phyloP scores from a whole-genome alignment of 1,140 invertebrate genomes.

The Uloborus diversus region DNA sequence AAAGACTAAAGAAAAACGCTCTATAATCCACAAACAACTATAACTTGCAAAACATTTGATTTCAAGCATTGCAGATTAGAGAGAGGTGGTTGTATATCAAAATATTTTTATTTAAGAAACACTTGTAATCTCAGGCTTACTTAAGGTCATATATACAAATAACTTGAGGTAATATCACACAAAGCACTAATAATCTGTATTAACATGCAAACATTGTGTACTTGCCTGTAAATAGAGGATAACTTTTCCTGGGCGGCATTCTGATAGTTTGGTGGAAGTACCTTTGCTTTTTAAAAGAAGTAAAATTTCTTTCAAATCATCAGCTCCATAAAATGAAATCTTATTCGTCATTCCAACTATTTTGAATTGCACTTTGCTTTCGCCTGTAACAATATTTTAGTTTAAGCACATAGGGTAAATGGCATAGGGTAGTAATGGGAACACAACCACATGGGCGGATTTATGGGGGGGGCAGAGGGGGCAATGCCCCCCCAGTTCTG shows the following conservation, averaged over 20 bases:
- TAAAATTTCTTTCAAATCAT: conserved; percentile 63
- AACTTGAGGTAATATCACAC: neutral
- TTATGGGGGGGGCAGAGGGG: no score
- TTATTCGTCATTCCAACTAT: conserved; percentile 59
- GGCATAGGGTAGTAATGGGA: no score
- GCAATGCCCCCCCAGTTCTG: no score
- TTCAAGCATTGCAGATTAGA: no score
- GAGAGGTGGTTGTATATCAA: no score
- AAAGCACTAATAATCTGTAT: neutral
- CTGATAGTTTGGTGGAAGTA: neutral
- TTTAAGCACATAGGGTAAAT: no score
- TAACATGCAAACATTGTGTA: neutral
- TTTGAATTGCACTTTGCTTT: conserved; percentile 49
- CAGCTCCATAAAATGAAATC: conserved; percentile 62
- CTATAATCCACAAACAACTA: neutral
- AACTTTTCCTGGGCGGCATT: conserved; percentile 39
- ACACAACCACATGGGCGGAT: no score
- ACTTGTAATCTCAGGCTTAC: neutral
- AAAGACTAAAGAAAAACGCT: no score
- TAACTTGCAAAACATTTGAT: neutral
- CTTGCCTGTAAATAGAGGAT: conserved; percentile 37
- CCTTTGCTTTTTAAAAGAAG: conserved; percentile 54
- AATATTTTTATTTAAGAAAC: neutral
- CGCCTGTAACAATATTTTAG: no score
- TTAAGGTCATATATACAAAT: neutral